These are phyloP conservation scores for Pantherophis guttatus DNA, from an alignment of 2,113 vertebrate genomes.

Conservation along the genomic window DNA sequence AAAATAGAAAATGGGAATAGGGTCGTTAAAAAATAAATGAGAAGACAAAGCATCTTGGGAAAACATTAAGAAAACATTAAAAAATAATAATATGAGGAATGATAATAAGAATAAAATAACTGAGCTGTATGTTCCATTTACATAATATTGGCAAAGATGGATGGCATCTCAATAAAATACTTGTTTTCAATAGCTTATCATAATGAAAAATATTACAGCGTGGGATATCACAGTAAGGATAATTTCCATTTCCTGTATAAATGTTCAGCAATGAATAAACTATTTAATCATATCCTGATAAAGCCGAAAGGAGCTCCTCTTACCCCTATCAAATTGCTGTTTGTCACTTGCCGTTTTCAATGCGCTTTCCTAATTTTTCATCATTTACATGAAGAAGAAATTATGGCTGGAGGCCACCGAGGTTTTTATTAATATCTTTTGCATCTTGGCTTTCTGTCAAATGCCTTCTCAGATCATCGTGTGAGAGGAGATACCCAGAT, in stretches of 20 bases:
- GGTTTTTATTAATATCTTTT: slow-evolving; percentile 47
- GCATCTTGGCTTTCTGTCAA: slow-evolving; percentile 32
- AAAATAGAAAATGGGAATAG: background rate
- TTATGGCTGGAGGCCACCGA: slow-evolving; percentile 41
- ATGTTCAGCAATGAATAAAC: slow-evolving; percentile 60
- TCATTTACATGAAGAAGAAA: slow-evolving; percentile 51
- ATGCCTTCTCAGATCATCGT: slow-evolving; percentile 25
- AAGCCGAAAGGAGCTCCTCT: slow-evolving; percentile 62
- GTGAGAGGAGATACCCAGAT: slow-evolving; percentile 27
- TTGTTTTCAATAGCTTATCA: slow-evolving; percentile 68
- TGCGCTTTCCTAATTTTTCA: slow-evolving; percentile 50
- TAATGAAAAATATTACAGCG: slow-evolving; percentile 65
- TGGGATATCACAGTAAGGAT: slow-evolving; percentile 57
- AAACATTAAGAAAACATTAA: background rate
- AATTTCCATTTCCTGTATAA: slow-evolving; percentile 58
- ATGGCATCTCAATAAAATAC: slow-evolving; percentile 61
- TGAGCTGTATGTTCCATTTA: slow-evolving; percentile 27
- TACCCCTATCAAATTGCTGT: slow-evolving; percentile 65
- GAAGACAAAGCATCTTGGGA: background rate
- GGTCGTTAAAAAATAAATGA: background rate
- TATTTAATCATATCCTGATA: slow-evolving; percentile 69
- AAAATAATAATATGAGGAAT: background rate
- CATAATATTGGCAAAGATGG: slow-evolving; percentile 54
- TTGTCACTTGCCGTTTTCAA: slow-evolving; percentile 63
- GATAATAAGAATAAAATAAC: slow-evolving; percentile 10